A percentile compares a stretch with the other conserved stretches of the same genome.
These are phyloP conservation scores for Oryzias woworae DNA, from an alignment of 2,113 vertebrate species.

Conservation along the genomic window DNA sequence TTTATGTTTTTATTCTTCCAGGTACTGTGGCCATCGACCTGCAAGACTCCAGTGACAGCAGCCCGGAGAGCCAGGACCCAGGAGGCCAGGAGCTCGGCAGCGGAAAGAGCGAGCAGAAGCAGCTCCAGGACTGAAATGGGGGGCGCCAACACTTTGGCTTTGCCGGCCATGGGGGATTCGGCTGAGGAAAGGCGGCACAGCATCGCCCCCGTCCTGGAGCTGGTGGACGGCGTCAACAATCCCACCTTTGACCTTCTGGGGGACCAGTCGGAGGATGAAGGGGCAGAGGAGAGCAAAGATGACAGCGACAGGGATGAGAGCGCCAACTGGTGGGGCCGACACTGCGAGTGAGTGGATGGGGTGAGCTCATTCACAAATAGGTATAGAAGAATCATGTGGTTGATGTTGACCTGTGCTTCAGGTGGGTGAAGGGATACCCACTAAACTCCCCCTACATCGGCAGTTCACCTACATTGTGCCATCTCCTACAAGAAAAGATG, in stretches of 20 bases:
- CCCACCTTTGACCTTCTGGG: constrained; percentile 81
- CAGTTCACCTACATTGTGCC: constrained; percentile 83
- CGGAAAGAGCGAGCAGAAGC: constrained; percentile 56
- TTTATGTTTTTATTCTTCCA: constrained; percentile 33
- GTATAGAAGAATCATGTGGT: constrained; percentile 2
- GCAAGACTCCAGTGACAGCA: constrained; percentile 79
- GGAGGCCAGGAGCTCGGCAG: constrained; percentile 43
- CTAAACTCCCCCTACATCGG: constrained; percentile 85
- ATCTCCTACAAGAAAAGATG: constrained; percentile 82
- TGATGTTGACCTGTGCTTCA: constrained; percentile 49
- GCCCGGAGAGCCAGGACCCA: constrained; percentile 70
- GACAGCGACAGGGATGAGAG: constrained; percentile 72
- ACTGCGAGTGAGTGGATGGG: constrained; percentile 70
- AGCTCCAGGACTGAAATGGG: constrained; percentile 65
- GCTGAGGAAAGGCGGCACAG: constrained; percentile 76
- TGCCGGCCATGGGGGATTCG: constrained; percentile 65
- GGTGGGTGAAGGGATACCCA: constrained; percentile 84
- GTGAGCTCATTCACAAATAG: not conserved
- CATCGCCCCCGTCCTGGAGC: constrained; percentile 82
- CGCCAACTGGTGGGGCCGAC: constrained; percentile 76
- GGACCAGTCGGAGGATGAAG: constrained; percentile 83
- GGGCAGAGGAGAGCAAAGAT: constrained; percentile 78
- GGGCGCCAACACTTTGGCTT: constrained; percentile 73
- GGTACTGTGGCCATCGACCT: constrained; percentile 84
- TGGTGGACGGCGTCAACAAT: constrained; percentile 75